Base-by-base conservation (phyloP, 2,888 invertebrate species). In the Cerastis rubricosa region DNA sequence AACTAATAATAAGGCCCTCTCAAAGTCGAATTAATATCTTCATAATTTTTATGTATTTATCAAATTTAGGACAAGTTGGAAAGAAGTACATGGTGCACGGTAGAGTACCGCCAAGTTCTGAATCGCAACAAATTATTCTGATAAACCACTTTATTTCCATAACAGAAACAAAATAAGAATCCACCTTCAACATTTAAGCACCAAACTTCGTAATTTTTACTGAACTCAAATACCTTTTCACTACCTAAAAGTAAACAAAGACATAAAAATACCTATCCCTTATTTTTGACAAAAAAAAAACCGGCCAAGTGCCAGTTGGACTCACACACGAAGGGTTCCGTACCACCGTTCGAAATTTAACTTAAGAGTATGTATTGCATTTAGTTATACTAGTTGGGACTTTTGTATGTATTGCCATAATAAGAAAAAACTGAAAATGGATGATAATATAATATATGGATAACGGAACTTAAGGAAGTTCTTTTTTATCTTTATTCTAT, bases 231-330 rank as follows among this genome's bases (percentile, higher is more conserved):
- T 74, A 12, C 63, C 25, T 29, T 77, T 79, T 51, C 9, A 74
- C 14, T 40, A 64, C 45, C 25, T 35, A 7, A 72, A 76, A 67
- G 71, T 68, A 80, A 83, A 82, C 80, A 81, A 61, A 84, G 84
- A 75, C 80, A 76, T 87, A 77, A 85, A 87, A 82, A 85, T 76
- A 73, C 76, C 54, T n/a, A 2, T 1, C n/a, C 8, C 59, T 35
- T 9, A 73, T 25, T 66, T 49, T 61, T n/a, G n/a, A 74, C 74
- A n/a, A 63, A 85, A 78, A 79, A 74, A 35, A 61, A 35, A n/a
- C 0, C 40, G 12, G 22, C 12, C 12, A 43, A 22, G 22, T 40
- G 9, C 22, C 2, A 19, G 29, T 61, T 19, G 19, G 29, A 35
- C 19, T 11, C 11, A 22, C 63, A 22, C 40, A 22, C 12, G 40